phyloP scores from a whole-genome alignment of 2,797 vertebrate species.

The Alosa sapidissima region DNA sequence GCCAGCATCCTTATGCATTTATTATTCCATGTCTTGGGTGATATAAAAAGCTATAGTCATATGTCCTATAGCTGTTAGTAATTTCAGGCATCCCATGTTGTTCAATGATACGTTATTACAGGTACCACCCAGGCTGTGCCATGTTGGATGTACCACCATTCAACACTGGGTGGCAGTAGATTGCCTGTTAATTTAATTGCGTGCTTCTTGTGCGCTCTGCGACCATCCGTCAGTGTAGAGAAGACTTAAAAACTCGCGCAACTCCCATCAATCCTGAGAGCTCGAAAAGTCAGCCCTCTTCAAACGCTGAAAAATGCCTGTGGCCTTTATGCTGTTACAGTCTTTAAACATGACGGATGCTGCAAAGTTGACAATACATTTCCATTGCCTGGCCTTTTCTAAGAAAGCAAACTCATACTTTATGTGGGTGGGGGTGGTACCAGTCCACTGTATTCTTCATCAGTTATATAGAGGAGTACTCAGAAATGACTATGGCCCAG shows the following conservation, averaged over 20 bases:
- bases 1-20: too few relatives aligned
- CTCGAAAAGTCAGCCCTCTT: conserved; percentile 48
- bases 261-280: conserved; percentile 53
- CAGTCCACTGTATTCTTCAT: background rate
- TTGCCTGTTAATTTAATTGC: background rate
- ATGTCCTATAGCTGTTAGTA: too few relatives aligned
- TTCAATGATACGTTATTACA: background rate
- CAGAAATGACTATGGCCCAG: background rate
- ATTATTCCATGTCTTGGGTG: too few relatives aligned
- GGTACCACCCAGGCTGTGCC: background rate
- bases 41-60: too few relatives aligned
- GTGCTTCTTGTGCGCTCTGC: conserved; percentile 27
- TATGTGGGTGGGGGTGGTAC: background rate
- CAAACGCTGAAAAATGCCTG: conserved; percentile 60
- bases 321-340: conserved; percentile 66
- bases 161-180: conserved; percentile 16
- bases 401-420: background rate
- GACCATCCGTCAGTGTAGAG: conserved; percentile 56
- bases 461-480: background rate
- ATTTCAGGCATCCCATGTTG: background rate
- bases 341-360: conserved; percentile 64
- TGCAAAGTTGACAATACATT: conserved; percentile 53
- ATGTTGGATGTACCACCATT: background rate
- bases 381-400: background rate
- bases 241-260: conserved; percentile 47